A percentile compares a stretch with the other conserved stretches of the same genome.
These are phyloP conservation scores for Caenorhabditis japonica DNA, from an alignment of 2,888 invertebrate species.

Conservation along the genomic window DNA sequence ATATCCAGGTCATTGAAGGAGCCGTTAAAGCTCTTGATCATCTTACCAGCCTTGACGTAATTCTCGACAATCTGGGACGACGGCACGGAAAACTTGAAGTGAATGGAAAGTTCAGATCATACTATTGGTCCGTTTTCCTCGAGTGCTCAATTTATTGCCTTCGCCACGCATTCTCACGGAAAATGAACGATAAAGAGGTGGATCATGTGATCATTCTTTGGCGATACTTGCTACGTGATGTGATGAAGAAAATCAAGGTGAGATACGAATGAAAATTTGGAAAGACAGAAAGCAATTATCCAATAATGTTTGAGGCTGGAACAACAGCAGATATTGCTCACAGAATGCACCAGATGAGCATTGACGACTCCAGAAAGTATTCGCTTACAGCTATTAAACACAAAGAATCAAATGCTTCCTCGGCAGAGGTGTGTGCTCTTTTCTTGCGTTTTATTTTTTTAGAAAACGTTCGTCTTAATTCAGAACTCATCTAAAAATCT, in stretches of 20 bases:
- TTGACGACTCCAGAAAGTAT: slow-evolving; percentile 54
- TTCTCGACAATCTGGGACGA: slow-evolving; percentile 71
- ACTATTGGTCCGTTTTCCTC: slow-evolving; percentile 72
- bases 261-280: neutral
- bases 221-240: slow-evolving; percentile 67
- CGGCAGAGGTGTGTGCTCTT: slow-evolving; percentile 40
- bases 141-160: slow-evolving; percentile 70
- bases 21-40: slow-evolving; percentile 65
- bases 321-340: slow-evolving; percentile 67
- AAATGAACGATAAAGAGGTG: slow-evolving; percentile 61
- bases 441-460: too few species aligned
- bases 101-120: slow-evolving; percentile 64
- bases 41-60: slow-evolving; percentile 62
- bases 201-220: slow-evolving; percentile 68
- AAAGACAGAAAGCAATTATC: too few species aligned
- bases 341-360: slow-evolving; percentile 60
- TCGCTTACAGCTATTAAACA: slow-evolving; percentile 53
- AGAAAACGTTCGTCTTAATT: slow-evolving; percentile 1
- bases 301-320: slow-evolving; percentile 66
- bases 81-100: slow-evolving; percentile 73
- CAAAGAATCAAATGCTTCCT: slow-evolving; percentile 50
- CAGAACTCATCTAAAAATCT: slow-evolving; percentile 33
- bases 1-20: slow-evolving; percentile 71
- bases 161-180: slow-evolving; percentile 56
- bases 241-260: slow-evolving; percentile 72